Evolutionary conservation across 2,797 vertebrate genomes (phyloP).

Genomic region (Lateolabrax maculatus): DNA sequence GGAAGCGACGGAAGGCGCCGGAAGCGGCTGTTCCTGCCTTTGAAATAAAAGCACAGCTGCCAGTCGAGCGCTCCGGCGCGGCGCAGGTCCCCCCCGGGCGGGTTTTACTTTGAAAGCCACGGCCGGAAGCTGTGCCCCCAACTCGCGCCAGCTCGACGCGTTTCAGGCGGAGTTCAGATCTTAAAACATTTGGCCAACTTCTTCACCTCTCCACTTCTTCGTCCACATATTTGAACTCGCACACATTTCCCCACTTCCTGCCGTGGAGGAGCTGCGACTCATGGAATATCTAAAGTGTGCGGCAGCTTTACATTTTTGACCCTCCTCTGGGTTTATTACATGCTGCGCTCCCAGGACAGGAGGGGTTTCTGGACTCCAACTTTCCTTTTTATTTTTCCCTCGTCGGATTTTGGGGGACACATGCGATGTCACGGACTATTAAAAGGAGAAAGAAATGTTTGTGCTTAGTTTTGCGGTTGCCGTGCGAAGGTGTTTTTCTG

Average conservation of each 20-base stretch:
- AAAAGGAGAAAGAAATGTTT: slow-evolving; percentile 57
- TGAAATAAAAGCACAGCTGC: slow-evolving; percentile 10
- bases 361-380: slow-evolving; percentile 40
- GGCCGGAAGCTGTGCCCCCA: rapidly evolving
- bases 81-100: rapidly evolving
- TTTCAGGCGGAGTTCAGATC: slow-evolving; percentile 75
- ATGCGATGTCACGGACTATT: slow-evolving; percentile 72
- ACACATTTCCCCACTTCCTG: not conserved
- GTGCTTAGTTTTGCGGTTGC: slow-evolving; percentile 3
- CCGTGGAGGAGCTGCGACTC: slow-evolving; percentile 42
- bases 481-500: slow-evolving; percentile 36
- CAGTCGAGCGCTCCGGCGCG: rapidly evolving
- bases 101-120: slow-evolving; percentile 48
- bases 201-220: slow-evolving; percentile 63
- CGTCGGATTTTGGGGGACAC: slow-evolving; percentile 33
- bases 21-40: not conserved
- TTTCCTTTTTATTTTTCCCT: not conserved
- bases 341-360: slow-evolving; percentile 46
- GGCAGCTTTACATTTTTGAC: slow-evolving; percentile 16
- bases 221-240: slow-evolving; percentile 55
- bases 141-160: slow-evolving; percentile 31
- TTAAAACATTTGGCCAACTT: slow-evolving; percentile 72
- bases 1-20: not conserved
- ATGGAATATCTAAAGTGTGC: slow-evolving; percentile 51
- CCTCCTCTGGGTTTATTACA: slow-evolving; percentile 11